phyloP scores from a whole-genome alignment of 2,797 vertebrate species.

The Cynodonichthys magdalenae region DNA sequence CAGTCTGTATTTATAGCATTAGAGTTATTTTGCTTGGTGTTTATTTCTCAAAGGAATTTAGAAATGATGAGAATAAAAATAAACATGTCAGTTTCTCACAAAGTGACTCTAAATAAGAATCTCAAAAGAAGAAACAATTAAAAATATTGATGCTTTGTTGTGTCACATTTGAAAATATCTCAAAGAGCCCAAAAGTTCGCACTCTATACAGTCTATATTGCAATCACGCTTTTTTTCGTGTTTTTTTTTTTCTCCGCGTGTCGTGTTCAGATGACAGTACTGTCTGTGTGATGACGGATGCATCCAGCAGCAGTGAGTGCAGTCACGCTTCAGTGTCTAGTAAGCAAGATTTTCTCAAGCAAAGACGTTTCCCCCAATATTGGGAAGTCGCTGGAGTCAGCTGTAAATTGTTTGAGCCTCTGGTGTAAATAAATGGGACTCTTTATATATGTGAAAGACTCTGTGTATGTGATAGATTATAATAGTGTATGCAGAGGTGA shows the following conservation, averaged over 20 bases:
- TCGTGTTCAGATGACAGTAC: constrained; percentile 26
- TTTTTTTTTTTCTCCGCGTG: constrained; percentile 6
- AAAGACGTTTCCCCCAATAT: constrained; percentile 3
- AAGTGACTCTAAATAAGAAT: background rate
- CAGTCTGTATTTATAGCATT: background rate
- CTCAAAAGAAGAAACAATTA: background rate
- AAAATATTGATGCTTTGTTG: constrained; percentile 4
- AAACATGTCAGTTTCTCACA: no score
- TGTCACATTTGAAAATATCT: constrained; percentile 47
- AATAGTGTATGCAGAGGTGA: background rate
- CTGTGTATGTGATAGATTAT: background rate
- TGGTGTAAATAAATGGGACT: background rate
- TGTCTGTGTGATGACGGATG: constrained; percentile 30
- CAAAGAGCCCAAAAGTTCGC: constrained; percentile 18
- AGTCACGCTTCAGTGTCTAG: constrained; percentile 23
- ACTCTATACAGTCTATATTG: constrained; percentile 24
- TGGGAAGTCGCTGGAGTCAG: background rate
- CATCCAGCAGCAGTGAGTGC: constrained; percentile 19
- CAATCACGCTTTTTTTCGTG: constrained; percentile 4
- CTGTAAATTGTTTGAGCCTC: background rate
- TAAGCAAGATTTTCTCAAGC: constrained; percentile 12
- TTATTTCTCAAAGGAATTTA: background rate
- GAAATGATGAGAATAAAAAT: no score
- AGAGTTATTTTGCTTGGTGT: background rate
- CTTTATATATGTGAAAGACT: background rate